Evolutionary conservation across 2,888 invertebrate species (phyloP), one percentile per base, ranked within the genome.

Genomic region (Drosophila melanocephala): DNA sequence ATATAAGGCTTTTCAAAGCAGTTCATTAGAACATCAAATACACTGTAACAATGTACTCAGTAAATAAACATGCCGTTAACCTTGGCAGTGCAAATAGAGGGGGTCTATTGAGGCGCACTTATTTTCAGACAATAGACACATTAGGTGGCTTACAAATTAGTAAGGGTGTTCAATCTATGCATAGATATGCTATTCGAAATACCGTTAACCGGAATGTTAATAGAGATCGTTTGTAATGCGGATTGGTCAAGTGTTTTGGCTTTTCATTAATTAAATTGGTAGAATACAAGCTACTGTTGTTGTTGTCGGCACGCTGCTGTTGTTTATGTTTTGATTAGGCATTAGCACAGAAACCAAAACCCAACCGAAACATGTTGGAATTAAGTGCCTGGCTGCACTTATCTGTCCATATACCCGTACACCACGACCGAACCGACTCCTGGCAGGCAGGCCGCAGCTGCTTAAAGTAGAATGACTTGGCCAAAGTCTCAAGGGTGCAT

Each of bases 401-500:
- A 66, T 77, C 32, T 63, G 44, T 26, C 37, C 44, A 26, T 42
- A 16, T 44, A 42, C 30, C 47, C 33, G 9, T 4, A 16, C 47
- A 47, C 9, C 7, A 47, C 47, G 16, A 26, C 47, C 26, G 2
- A 9, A 26, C 47, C 26, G 2, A 9, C 9, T 16, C 26, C 22
- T 26, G 9, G 4, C 26, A 2, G 26, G 16, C 9, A 26, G 2
- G 16, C 10, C 9, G 33, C 26, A 56, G 19, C 30, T 35, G 22
- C 47, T 26, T 58, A 58, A 50, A 33, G 37, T 51, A 26, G 28
- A 57, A 55, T 67, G 69, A 42, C 55, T 57, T 60, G 62, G 59
- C 51, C 68, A 65, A 65, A 47, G 82, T 83, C 86, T 84, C 84
- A 66, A 78, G 84, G 84, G 88, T 86, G 86, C 88, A 86, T 79